A percentile compares a stretch with the other conserved stretches of the same genome.
phyloP scores from a whole-genome alignment of 2,888 invertebrate species.

The Orthosia cruda region DNA sequence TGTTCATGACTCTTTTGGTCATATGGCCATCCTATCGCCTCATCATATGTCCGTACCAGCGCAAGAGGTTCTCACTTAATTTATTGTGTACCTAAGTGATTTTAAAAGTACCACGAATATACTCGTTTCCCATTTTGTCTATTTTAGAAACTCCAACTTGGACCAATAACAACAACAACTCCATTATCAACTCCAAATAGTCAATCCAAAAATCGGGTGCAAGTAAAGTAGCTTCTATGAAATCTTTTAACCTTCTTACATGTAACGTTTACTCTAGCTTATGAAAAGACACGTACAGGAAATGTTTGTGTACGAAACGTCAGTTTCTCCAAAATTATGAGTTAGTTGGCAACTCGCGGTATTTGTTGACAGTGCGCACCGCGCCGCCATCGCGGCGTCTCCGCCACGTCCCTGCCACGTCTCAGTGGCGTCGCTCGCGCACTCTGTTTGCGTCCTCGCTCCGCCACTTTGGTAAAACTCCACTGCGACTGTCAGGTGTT shows the following conservation, averaged over 20 bases:
- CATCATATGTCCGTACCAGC: no score
- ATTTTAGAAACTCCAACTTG: no score
- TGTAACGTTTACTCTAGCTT: neutral
- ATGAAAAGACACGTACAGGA: neutral
- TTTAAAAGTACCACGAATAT: no score
- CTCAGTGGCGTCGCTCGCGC: slow-evolving; percentile 59
- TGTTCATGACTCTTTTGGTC: no score
- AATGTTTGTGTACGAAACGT: neutral
- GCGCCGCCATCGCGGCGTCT: slow-evolving; percentile 12
- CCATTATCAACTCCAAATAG: no score
- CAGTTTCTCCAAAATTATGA: slow-evolving; percentile 30
- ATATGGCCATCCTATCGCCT: no score
- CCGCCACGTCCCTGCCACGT: slow-evolving; percentile 1
- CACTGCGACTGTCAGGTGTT: slow-evolving; percentile 86
- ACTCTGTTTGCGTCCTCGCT: slow-evolving; percentile 77
- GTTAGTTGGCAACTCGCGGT: slow-evolving; percentile 37
- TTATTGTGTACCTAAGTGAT: no score
- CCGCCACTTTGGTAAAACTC: slow-evolving; percentile 81
- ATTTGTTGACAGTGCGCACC: slow-evolving; percentile 57
- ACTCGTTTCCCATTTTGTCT: no score
- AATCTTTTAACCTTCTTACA: neutral
- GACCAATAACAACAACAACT: no score
- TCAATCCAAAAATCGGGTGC: no score
- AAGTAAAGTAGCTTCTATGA: neutral
- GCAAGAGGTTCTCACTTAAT: no score